Conservation (phyloP, 2,113 vertebrate species). For the Lepidiolamprologus cunningtoni region DNA sequence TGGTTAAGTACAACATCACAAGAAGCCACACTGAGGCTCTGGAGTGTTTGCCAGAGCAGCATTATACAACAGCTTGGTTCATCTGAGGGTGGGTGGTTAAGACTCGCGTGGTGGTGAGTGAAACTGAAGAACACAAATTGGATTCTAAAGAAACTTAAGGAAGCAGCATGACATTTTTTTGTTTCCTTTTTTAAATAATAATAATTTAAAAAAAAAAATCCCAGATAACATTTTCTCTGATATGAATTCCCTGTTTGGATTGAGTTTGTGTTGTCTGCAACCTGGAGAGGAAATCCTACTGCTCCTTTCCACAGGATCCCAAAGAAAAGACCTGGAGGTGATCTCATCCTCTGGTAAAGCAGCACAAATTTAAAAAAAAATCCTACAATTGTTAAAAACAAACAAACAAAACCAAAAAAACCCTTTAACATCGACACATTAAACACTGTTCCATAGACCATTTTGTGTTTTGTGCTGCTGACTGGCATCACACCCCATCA, state of each 20-base stretch:
- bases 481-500: background rate
- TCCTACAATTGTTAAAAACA: background rate
- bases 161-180: background rate
- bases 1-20: constrained; percentile 49
- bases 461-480: background rate
- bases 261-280: background rate
- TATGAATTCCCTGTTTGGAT: background rate
- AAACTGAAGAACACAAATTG: background rate
- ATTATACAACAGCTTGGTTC: constrained; percentile 4
- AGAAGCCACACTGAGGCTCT: constrained; percentile 17
- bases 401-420: background rate
- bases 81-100: background rate
- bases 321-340: background rate
- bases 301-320: background rate
- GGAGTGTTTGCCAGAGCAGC: background rate
- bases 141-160: background rate
- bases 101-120: background rate
- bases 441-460: background rate
- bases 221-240: background rate
- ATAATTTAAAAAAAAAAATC: background rate
- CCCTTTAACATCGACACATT: background rate
- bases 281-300: background rate
- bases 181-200: background rate
- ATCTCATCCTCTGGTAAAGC: background rate
- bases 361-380: background rate